Base-by-base conservation (phyloP, 2,888 invertebrate genomes). In the Cheilosia variabilis region DNA sequence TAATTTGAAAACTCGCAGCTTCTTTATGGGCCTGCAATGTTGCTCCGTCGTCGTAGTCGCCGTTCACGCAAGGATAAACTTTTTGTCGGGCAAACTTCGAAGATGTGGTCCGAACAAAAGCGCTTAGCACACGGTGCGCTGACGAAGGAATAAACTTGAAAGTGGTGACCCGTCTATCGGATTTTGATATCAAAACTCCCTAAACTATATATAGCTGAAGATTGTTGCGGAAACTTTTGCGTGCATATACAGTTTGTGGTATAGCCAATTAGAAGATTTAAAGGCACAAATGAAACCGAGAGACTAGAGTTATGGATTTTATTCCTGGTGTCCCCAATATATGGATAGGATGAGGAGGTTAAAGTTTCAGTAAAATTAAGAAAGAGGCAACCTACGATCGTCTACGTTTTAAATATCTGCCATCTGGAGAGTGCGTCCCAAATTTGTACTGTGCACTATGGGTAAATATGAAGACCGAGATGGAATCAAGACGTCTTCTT, bases 141-240 rank as follows among this genome's bases (percentile, higher is more conserved):
- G 24, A 62, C 72, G 77, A 71, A 50, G 72, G 66, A 60, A 52
- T 52, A 63, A 65, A 52, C 43, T 81, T 34, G n/a, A 65, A 84
- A 69, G 83, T 79, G 69, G 83, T 79, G 79, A 84, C 75, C 83
- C 83, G 63, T 83, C 78, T 68, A 78, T 83, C 68, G 83, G 76
- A 76, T 82, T 82, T 58, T 60, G 79, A 75, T 84, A 79, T 84
- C 79, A 84, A 78, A 84, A 79, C 72, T 65, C 50, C 50, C 10
- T 4, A 75, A 83, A 78, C 68, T 58, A 43, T 19, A 41, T 31
- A 31, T 31, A 47, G 71, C 19, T 55, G 60, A 79, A 78, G 79
- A 84, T 79, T 84, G 79, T 84, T 84, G 63, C 69, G 47, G 69
- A 73, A 84, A 84, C 17, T 79, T 84, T 83, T 83, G 57, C 78